Percentiles rank a stretch among this genome's conserved stretches.
These are phyloP conservation scores for Bombus consobrinus DNA, from an alignment of 1,140 invertebrate genomes.

Conservation along the genomic window DNA sequence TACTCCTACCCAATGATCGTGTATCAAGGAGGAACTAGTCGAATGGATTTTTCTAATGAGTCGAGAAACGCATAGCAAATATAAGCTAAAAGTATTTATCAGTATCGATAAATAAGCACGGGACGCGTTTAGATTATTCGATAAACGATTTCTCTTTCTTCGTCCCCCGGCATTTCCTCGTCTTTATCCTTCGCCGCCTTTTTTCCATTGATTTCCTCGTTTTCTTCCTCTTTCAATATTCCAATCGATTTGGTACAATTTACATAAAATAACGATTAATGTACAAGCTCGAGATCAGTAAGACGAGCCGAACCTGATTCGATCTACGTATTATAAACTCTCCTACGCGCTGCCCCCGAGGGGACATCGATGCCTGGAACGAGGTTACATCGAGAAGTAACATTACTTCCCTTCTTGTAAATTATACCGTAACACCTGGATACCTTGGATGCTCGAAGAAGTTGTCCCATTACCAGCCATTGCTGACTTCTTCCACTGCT, in stretches of 20 bases:
- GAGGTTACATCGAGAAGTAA: slow-evolving; percentile 25
- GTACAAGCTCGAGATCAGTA: slow-evolving; percentile 12
- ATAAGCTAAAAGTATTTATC: background rate
- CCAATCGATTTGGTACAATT: slow-evolving; percentile 55
- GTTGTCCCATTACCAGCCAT: slow-evolving; percentile 44
- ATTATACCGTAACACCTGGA: slow-evolving; percentile 50
- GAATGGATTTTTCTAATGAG: background rate
- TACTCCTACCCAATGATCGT: background rate
- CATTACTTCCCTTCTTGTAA: slow-evolving; percentile 50
- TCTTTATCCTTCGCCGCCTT: no score
- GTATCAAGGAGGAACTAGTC: slow-evolving; percentile 19
- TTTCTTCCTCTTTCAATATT: background rate
- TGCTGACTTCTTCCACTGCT: slow-evolving; percentile 33
- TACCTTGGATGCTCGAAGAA: slow-evolving; percentile 30
- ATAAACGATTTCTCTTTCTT: slow-evolving; percentile 10
- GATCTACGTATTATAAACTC: slow-evolving; percentile 10
- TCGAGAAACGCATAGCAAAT: background rate
- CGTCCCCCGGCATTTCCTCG: background rate
- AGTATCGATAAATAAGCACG: slow-evolving; percentile 1
- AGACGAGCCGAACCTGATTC: slow-evolving; percentile 37
- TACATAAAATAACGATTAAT: slow-evolving; percentile 68
- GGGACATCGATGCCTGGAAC: slow-evolving; percentile 14
- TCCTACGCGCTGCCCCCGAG: slow-evolving; percentile 5
- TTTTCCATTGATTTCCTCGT: no score
- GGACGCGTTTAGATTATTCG: slow-evolving; percentile 28